These are phyloP conservation scores for Meganola albula DNA, from an alignment of 2,888 invertebrate species.

Conservation along the genomic window DNA sequence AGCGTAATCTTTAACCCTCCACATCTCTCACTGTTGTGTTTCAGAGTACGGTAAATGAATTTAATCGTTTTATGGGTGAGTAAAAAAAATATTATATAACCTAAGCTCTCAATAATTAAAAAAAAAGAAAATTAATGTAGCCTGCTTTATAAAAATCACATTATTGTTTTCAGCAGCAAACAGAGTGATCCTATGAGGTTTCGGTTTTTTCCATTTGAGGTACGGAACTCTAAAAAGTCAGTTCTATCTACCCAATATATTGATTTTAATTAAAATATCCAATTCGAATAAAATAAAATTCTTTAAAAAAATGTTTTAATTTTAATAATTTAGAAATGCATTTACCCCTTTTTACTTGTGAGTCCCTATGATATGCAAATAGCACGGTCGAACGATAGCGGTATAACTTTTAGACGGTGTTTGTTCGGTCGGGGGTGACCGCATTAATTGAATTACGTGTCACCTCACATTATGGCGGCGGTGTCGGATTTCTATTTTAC, in stretches of 20 bases:
- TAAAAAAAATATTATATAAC: not conserved
- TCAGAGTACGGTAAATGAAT: slow-evolving; percentile 22
- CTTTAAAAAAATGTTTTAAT: no score
- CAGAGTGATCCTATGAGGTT: no score
- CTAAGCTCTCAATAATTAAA: no score
- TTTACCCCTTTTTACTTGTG: slow-evolving; percentile 11
- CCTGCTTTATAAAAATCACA: no score
- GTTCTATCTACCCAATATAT: no score
- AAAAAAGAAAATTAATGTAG: no score
- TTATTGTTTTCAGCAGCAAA: no score
- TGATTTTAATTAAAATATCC: no score
- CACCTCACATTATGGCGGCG: slow-evolving; percentile 29
- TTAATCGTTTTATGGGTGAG: slow-evolving; percentile 12
- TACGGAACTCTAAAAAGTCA: no score
- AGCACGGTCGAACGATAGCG: slow-evolving; percentile 38
- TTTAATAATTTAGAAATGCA: no score
- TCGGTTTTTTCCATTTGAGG: no score
- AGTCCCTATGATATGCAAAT: slow-evolving; percentile 42
- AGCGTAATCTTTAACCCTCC: slow-evolving; percentile 49
- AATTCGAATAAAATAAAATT: no score
- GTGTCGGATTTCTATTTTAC: slow-evolving; percentile 26
- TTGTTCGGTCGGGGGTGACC: slow-evolving; percentile 43
- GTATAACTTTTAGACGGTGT: slow-evolving; percentile 52
- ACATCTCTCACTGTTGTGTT: slow-evolving; percentile 26
- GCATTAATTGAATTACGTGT: slow-evolving; percentile 65